Evolutionary conservation across 2,888 invertebrate genomes (phyloP), one percentile per base, ranked within the genome.

Genomic region (Tachina lurida): DNA sequence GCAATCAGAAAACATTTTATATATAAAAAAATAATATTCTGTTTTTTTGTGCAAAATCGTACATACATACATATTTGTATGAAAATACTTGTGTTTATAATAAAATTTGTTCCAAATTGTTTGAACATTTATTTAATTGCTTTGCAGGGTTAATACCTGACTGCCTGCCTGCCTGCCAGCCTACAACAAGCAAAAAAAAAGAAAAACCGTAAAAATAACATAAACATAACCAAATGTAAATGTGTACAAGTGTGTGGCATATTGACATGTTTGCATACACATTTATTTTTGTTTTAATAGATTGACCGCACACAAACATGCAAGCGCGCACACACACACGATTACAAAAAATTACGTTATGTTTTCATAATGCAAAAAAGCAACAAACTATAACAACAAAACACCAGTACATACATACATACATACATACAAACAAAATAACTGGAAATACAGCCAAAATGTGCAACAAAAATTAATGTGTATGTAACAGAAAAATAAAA

Each of bases 241-340:
- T 80, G 80, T 71, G 60, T 45, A 31, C 58, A 73, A 71, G 71
- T 65, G 71, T 86, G 86, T 73, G 86, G 75, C 83, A 83, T 76
- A 83, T 79, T 83, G 86, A 83, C 83, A 83, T 83, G 83, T 86
- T 86, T 79, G 79, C 67, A 52, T 68, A 73, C 71, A 83, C 3
- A 2, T 3, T 1, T 60, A 77, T 73, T 83, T 84, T 67, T 77
- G 45, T 67, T 84, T 78, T 84, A 77, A 73, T 77, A 62, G 41
- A 62, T 68, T 49, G 73, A 63, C 73, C 77, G 74, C 80, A 65
- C 43, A 74, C 65, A 43, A 22, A 43, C 60, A 41, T 12, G 9
- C 43, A 45, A n/a, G 8, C 58, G 1, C 17, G 43, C 17, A 22
- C n/a, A 39, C 7, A 54, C 1, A 10, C 17, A 52, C 19, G 54